Conservation (phyloP, 2,113 vertebrate species). For the Pomatorhinus ruficollis region DNA sequence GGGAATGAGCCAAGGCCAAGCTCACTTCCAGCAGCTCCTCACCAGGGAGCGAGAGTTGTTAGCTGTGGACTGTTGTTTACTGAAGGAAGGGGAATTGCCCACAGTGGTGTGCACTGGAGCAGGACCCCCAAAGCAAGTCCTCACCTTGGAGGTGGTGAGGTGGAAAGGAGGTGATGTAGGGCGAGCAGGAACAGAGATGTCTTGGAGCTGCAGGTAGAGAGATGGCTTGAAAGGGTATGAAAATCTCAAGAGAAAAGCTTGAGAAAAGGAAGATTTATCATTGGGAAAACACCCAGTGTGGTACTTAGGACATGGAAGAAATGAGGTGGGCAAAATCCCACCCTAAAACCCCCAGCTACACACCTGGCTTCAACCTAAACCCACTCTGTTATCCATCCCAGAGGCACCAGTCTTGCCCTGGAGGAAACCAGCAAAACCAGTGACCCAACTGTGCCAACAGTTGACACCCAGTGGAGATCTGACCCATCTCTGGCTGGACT, state of each 20-base stretch:
- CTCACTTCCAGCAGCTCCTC: neutral
- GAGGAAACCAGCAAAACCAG: neutral
- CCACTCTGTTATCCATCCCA: neutral
- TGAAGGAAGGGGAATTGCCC: neutral
- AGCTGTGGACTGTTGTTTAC: neutral
- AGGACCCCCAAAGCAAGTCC: neutral
- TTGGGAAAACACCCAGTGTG: neutral
- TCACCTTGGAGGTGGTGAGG: neutral
- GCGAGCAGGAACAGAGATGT: neutral
- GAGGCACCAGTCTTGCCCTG: neutral
- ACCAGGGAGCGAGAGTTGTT: neutral
- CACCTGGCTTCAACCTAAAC: neutral
- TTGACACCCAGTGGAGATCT: neutral
- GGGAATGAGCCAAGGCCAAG: neutral
- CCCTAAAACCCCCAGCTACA: neutral
- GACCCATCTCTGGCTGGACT: neutral
- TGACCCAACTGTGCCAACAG: fast-evolving
- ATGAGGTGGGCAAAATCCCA: neutral
- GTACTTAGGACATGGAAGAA: neutral
- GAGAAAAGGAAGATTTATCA: neutral
- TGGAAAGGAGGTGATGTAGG: neutral
- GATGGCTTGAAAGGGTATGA: neutral
- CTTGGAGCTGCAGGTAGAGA: neutral
- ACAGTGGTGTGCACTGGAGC: neutral
- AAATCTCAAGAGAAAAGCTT: neutral